Conservation (phyloP, 2,797 vertebrate genomes). For the Thaleichthys pacificus region DNA sequence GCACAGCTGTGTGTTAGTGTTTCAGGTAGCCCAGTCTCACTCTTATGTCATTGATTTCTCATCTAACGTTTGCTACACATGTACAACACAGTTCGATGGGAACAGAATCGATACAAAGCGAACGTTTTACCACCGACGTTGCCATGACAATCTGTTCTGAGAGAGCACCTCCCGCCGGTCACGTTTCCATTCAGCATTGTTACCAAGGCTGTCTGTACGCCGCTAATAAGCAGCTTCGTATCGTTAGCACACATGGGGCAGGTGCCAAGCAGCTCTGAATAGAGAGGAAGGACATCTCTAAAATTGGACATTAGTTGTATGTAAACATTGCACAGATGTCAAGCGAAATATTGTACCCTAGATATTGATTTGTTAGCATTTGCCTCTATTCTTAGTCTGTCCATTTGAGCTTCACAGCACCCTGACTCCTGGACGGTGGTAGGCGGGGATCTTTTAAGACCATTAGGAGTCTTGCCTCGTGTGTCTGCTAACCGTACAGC, state of each 20-base stretch:
- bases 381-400: no score
- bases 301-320: no score
- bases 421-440: no score
- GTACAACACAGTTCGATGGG: conserved; percentile 18
- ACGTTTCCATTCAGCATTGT: conserved; percentile 27
- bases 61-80: conserved; percentile 4
- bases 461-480: no score
- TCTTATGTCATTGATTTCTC: neutral
- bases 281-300: no score
- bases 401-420: no score
- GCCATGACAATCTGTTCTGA: conserved; percentile 16
- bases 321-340: no score
- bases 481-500: neutral
- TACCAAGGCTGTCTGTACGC: conserved; percentile 18
- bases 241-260: no score
- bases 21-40: neutral
- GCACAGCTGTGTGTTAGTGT: conserved; percentile 24
- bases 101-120: conserved; percentile 19
- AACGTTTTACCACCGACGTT: conserved; percentile 28
- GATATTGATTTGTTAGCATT: no score
- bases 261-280: no score
- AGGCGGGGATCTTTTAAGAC: no score
- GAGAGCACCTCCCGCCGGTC: conserved; percentile 22
- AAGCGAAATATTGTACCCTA: no score
- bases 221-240: neutral